Percentiles rank a stretch among this genome's conserved stretches.
Evolutionary conservation across 2,888 invertebrate species (phyloP).

Genomic region (Xylota segnis): DNA sequence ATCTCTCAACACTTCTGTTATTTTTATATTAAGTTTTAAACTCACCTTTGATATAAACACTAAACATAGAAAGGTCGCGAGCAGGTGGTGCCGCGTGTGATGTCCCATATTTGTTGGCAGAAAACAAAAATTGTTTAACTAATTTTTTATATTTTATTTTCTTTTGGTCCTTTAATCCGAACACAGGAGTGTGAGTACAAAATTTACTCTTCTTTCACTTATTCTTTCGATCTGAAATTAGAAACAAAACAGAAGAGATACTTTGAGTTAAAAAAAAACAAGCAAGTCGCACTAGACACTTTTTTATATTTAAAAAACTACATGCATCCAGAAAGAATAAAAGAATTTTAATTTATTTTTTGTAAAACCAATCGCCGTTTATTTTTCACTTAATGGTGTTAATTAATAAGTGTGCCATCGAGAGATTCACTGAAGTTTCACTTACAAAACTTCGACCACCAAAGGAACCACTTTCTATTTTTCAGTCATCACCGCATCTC

Average conservation of each 20-base stretch:
- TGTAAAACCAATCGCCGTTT: conserved; percentile 26
- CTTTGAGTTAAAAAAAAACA: conserved; percentile 31
- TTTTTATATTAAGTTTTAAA: conserved; percentile 53
- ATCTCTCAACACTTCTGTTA: conserved; percentile 58
- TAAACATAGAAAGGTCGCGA: conserved; percentile 83
- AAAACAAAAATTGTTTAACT: conserved; percentile 51
- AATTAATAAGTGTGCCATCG: conserved; percentile 77
- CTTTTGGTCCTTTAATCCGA: conserved; percentile 64
- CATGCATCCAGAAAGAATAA: not conserved
- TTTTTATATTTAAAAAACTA: not conserved
- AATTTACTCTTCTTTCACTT: conserved; percentile 27
- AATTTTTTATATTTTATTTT: conserved; percentile 29
- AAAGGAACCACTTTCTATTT: conserved; percentile 84
- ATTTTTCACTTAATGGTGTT: conserved; percentile 66
- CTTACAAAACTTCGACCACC: conserved; percentile 72
- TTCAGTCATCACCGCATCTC: conserved; percentile 77
- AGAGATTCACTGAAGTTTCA: conserved; percentile 72
- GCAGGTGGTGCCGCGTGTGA: conserved; percentile 82
- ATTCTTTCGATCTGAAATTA: conserved; percentile 65
- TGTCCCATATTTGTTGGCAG: conserved; percentile 82
- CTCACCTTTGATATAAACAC: conserved; percentile 84
- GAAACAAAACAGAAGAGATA: conserved; percentile 44
- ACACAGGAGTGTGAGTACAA: conserved; percentile 43
- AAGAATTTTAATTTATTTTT: not conserved
- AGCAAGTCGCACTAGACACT: conserved; percentile 29